Evolutionary conservation across 2,888 invertebrate species (phyloP), one percentile per base, ranked within the genome.

Genomic region (Choristoneura rosaceana): DNA sequence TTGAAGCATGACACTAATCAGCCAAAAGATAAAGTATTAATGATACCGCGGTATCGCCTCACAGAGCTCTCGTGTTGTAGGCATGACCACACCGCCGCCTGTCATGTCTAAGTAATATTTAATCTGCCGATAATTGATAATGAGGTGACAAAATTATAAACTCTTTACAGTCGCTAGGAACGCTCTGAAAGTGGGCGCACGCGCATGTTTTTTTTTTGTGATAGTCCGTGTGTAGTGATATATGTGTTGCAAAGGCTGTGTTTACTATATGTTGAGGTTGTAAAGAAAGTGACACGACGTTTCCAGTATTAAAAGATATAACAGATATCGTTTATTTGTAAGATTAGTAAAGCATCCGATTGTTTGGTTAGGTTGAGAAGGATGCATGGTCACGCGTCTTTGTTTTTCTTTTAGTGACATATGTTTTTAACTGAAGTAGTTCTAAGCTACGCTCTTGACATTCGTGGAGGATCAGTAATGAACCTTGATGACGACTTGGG

Each of bases 131-230:
- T 78, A 78, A 64, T 75, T 78, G 79, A 82, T 83, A 80, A 80
- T 77, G 78, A 76, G 66, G 71, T 69, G 76, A 80, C 79, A 80
- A 80, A 60, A 80, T 80, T 81, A 79, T 79, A 77, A 78, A 79
- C 78, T 77, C 74, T 76, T 70, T 74, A 78, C 82, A 87, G 88
- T 87, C 74, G 65, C 64, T 71, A 59, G 68, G 76, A 76, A 68
- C 73, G 71, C 79, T 77, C 75, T 76, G 79, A 73, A 74, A 73
- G 60, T 69, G 66, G 62, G 60, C 74, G 77, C 67, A 82, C 84
- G 79, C 71, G 74, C 33, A 25, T n/a, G n/a, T n/a, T 25, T 25
- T 25, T 25, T 25, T 25, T 25, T 25, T 25, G 25, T 25, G 25
- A 25, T 25, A 25, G 2, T 62, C 4, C 25, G 34, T 50, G 50